A percentile compares a stretch with the other conserved stretches of the same genome.
These are phyloP conservation scores for Carterocephalus palaemon DNA, from an alignment of 2,888 invertebrate species.

Conservation along the genomic window DNA sequence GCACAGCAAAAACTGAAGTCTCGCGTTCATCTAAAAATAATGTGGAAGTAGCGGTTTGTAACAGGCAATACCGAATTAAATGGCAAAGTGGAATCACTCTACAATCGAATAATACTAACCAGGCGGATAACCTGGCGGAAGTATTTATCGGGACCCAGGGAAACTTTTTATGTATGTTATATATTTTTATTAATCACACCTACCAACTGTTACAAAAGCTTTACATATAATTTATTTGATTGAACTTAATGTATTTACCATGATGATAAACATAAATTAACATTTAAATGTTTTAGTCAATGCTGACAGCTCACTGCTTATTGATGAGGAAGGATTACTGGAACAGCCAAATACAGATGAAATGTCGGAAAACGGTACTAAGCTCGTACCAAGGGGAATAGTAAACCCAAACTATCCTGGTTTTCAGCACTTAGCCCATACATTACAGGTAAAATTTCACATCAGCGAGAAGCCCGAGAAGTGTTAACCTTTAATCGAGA, in stretches of 20 bases:
- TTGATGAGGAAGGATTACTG: constrained; percentile 75
- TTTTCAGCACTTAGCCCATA: constrained; percentile 89
- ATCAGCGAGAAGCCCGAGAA: constrained; percentile 43
- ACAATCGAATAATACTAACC: constrained; percentile 7
- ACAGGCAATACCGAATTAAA: constrained; percentile 61
- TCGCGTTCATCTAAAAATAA: constrained; percentile 36
- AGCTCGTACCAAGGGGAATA: constrained; percentile 82
- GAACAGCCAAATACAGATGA: constrained; percentile 79
- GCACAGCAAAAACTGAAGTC: constrained; percentile 31
- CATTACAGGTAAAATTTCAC: constrained; percentile 72
- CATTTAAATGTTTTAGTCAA: constrained; percentile 23
- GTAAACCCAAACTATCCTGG: constrained; percentile 92
- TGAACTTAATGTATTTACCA: too few relatives aligned
- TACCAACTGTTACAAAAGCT: too few relatives aligned
- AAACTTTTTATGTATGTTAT: constrained; percentile 12
- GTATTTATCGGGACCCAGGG: neutral
- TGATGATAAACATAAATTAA: constrained; percentile 3
- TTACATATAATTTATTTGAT: too few relatives aligned
- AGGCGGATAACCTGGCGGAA: constrained; percentile 16
- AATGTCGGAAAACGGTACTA: constrained; percentile 64
- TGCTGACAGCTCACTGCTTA: constrained; percentile 56
- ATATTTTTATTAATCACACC: neutral
- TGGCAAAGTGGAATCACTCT: constrained; percentile 30
- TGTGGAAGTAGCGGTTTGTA: constrained; percentile 51
- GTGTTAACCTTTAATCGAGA: constrained; percentile 37